Percentiles rank a stretch among this genome's conserved stretches.
Conservation (phyloP, 2,888 invertebrate genomes). For the Incurvaria masculella region DNA sequence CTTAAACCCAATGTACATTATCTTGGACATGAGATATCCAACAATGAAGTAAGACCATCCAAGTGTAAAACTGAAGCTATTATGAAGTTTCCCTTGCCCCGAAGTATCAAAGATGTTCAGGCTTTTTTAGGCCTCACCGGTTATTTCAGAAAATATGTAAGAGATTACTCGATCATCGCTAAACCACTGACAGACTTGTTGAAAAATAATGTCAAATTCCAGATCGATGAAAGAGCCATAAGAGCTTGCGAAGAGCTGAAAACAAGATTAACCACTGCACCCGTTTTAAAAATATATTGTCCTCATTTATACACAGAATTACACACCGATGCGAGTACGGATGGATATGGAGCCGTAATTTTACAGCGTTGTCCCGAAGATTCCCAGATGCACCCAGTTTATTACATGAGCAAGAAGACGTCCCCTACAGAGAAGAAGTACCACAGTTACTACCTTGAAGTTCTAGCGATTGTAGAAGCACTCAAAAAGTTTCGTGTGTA, state of each 20-base stretch:
- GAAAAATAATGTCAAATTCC: constrained; percentile 4
- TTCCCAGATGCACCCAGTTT: no score
- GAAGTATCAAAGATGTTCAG: neutral
- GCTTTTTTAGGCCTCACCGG: constrained; percentile 2
- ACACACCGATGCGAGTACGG: constrained; percentile 4
- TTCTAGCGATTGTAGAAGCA: no score
- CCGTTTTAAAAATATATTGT: constrained; percentile 2
- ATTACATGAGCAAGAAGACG: no score
- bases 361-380: no score
- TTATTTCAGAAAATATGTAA: constrained; percentile 1
- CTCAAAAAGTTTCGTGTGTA: no score
- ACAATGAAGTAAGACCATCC: no score
- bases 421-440: no score
- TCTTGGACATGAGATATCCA: no score
- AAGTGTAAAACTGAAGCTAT: constrained; percentile 3
- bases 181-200: constrained; percentile 2
- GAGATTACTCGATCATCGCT: constrained; percentile 8
- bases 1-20: no score
- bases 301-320: no score
- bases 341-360: constrained; percentile 2
- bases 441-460: no score
- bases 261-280: neutral
- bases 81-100: neutral
- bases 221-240: neutral
- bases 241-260: constrained; percentile 2